Base-by-base conservation (phyloP, 2,113 vertebrate genomes). In the Bubo bubo region DNA sequence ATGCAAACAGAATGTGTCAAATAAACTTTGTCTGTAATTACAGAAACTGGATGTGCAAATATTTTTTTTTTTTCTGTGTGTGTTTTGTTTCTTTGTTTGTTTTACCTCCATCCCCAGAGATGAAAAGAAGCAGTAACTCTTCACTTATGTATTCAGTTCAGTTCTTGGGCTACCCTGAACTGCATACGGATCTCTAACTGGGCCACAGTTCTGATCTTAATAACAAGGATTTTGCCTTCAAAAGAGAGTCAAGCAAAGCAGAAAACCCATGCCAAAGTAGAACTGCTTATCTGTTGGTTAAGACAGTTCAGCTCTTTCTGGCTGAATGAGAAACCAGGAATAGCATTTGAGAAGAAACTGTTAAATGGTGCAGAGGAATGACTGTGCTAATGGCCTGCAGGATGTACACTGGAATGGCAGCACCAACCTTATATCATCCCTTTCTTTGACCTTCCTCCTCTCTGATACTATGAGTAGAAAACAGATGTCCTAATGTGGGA, bases 11-110 rank as follows among this genome's bases (percentile, higher is more conserved):
- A 83, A 49, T 84, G 79, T 72, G 85, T 97, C 91, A 97, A 97
- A 97, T 94, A 83, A 97, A 72, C 73, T 94, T 96, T 50, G 49
- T 27, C 22, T 92, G 80, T 97, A 96, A 95, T 96, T 97, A 96
- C 30, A 91, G 77, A 95, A 92, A 86, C 34, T 86, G 66, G 4
- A 95, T 81, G 76, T 92, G 37, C 39, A 97, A 96, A 84, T 86
- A 93, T 95, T 41, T 76, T 26, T 70, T 26, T 70, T 75, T 77
- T 86, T 82, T 79, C 20, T 49, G 1, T 35, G 0, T 67, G 20
- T 77, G 52, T 76, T 94, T 86, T 84, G 7, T 50, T 94, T 76
- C 15, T 79, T 74, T 43, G 1, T 62, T 88, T 55, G 14, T 71
- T 71, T 15, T 81, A 85, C 8, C 14, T 56, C 41, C 49, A 43